phyloP scores from a whole-genome alignment of 2,113 vertebrate genomes.

The Labeo catla region DNA sequence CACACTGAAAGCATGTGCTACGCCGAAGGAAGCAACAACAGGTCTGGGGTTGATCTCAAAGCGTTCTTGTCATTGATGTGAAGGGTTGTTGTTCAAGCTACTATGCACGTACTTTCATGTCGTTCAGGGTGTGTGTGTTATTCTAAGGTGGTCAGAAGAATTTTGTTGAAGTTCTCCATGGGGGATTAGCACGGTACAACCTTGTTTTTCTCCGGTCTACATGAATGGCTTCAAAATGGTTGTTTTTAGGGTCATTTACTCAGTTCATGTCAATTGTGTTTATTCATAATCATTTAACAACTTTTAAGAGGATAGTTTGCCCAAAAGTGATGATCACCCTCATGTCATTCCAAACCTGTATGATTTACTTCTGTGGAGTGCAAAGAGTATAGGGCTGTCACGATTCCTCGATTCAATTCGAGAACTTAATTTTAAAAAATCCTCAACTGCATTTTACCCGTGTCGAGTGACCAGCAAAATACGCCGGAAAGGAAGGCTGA shows the following conservation, averaged over 20 bases:
- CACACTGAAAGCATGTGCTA: not conserved
- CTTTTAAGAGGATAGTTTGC: not conserved
- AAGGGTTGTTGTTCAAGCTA: not conserved
- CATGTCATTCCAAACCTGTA: not conserved
- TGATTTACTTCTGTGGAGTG: not conserved
- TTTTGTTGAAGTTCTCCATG: slow-evolving; percentile 27
- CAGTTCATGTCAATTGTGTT: not conserved
- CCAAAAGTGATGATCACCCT: not conserved
- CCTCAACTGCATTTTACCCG: not conserved
- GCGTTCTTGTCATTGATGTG: slow-evolving; percentile 27
- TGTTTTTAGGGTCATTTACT: slow-evolving; percentile 9
- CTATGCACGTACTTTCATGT: not conserved
- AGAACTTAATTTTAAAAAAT: too few species aligned
- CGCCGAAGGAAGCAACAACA: not conserved
- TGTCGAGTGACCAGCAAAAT: too few species aligned
- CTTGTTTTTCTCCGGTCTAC: not conserved
- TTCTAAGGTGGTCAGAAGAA: slow-evolving; percentile 17
- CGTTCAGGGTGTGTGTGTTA: slow-evolving; percentile 11
- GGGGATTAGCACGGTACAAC: slow-evolving; percentile 20
- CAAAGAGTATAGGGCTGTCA: too few species aligned
- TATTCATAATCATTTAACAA: not conserved
- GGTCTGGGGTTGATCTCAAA: not conserved
- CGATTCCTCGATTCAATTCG: too few species aligned
- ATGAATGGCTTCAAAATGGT: not conserved
- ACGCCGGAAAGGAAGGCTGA: too few species aligned